phyloP scores from a whole-genome alignment of 2,888 invertebrate genomes.

The Allygus modestus region DNA sequence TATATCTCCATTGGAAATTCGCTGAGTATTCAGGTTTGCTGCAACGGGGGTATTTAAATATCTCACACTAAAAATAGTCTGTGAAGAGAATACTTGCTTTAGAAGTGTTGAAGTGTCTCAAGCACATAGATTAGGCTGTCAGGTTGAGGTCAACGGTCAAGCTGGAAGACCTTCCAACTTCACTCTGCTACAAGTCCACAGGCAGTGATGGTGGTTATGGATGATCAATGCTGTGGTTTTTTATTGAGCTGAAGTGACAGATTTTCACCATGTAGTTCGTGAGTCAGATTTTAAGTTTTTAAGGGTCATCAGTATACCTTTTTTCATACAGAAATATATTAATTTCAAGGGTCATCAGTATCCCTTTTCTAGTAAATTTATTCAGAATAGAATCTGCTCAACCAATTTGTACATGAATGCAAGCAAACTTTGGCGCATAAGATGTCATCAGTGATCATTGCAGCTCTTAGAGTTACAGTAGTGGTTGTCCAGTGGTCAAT shows the following conservation, averaged over 20 bases:
- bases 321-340: background rate
- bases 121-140: background rate
- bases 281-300: background rate
- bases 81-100: too few relatives aligned
- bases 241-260: background rate
- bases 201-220: background rate
- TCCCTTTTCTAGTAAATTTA: background rate
- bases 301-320: constrained; percentile 26
- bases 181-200: background rate
- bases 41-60: too few relatives aligned
- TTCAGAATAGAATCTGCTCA: background rate
- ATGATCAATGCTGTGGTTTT: background rate
- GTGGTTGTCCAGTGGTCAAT: background rate
- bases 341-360: constrained; percentile 6
- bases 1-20: background rate
- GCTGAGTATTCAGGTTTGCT: too few relatives aligned
- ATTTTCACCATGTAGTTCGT: background rate
- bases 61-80: too few relatives aligned
- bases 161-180: background rate
- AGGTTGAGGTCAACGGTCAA: background rate
- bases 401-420: background rate
- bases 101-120: too few relatives aligned
- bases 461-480: background rate
- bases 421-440: background rate
- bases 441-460: background rate